Base-by-base conservation (phyloP, 2,888 invertebrate genomes). In the Ommatoiulus sabulosus region DNA sequence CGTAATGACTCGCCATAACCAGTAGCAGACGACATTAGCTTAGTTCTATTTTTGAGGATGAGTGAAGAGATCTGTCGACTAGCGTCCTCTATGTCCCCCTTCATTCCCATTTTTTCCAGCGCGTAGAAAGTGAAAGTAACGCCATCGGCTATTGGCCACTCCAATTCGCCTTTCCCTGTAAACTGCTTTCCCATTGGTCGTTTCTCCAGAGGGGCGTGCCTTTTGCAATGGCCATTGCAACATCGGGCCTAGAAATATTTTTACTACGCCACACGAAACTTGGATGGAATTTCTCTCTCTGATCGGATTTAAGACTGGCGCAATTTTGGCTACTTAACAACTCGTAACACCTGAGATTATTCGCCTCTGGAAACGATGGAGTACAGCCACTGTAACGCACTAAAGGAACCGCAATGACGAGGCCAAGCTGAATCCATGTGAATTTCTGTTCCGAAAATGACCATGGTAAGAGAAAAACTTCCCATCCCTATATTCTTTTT, bases 221-320 rank as follows among this genome's bases (percentile, higher is more conserved):
- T 6, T 72, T 24, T 7, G 20, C 20, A 24, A 72, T 72, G 20
- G 72, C 72, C 72, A 72, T 72, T 72, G 72, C 72, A 72, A 72
- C 72, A 72, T 72, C 72, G 72, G 72, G 72, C 72, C 72, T 72
- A 72, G 72, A 72, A 72, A 72, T 72, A 72, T 72, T 72, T 72
- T 72, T 72, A 24, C 72, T 72, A 72, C 72, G 72, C 72, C 72
- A 72, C 72, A 72, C 72, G 72, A 72, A 72, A 72, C 72, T 72
- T 72, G 72, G 72, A 72, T 72, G 72, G n/a, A 72, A 72, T 72
- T 72, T 72, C 72, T 72, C 72, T 72, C 72, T 72, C 24, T 72
- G 72, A n/a, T 72, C 72, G 72, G 72, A 72, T 72, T 72, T 72
- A 72, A 72, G 72, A 72, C 72, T 72, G 72, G 72, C 72, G 72